Conservation (phyloP, 2,113 vertebrate species). For the sheep (Ovis aries) region ARS-UI_Ramb_v3.0 NC_056068.1:31444501-31445000, state of each 20-base stretch:
- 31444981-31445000: not conserved
- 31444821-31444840: not conserved
- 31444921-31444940: constrained; percentile 3
- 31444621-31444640: not conserved
- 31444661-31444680: not conserved
- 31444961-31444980: constrained; percentile 6
- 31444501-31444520: not conserved
- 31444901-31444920: not conserved
- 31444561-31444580: not conserved
- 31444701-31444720: not conserved
- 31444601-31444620: not conserved
- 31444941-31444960: constrained; percentile 15
- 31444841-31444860: not conserved
- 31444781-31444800: not conserved
- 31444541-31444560: not conserved
- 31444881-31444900: not conserved
- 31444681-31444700: not conserved
- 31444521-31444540: constrained; percentile 9
- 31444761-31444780: not conserved
- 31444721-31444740: not conserved
- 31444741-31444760: not conserved
- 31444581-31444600: not conserved
- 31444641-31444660: not conserved
- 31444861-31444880: not conserved
- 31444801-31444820: not conserved